Evolutionary conservation across 2,888 invertebrate species (phyloP).

Genomic region (Rotaria magnacalcarata): DNA sequence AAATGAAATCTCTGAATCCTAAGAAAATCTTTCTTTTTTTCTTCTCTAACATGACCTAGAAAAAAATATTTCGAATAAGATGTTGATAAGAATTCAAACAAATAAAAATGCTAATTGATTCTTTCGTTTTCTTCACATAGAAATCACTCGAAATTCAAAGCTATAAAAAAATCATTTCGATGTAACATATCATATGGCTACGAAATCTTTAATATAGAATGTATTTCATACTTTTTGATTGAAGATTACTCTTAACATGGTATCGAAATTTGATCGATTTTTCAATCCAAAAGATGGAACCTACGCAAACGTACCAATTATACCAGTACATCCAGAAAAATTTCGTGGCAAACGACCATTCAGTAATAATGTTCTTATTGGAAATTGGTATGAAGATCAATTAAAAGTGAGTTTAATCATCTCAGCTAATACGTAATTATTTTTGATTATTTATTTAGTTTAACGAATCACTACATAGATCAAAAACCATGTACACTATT

Average conservation of each 20-base stretch:
- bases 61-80: too few relatives aligned
- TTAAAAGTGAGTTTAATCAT: neutral
- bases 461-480: neutral
- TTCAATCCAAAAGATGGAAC: slow-evolving; percentile 43
- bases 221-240: neutral
- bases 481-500: neutral
- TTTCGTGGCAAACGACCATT: slow-evolving; percentile 42
- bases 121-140: too few relatives aligned
- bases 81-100: too few relatives aligned
- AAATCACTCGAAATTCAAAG: too few relatives aligned
- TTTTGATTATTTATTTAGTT: neutral
- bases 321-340: slow-evolving; percentile 32
- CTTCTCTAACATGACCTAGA: too few relatives aligned
- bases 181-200: too few relatives aligned
- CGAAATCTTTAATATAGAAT: neutral
- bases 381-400: slow-evolving; percentile 45
- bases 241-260: slow-evolving; percentile 5
- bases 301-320: slow-evolving; percentile 42
- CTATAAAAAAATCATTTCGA: too few relatives aligned
- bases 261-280: slow-evolving; percentile 30
- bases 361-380: slow-evolving; percentile 36
- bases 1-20: too few relatives aligned
- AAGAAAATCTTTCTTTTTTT: too few relatives aligned
- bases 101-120: too few relatives aligned
- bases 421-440: too few relatives aligned